Base-by-base conservation (phyloP, 2,113 vertebrate genomes). In the Sapajus apella region DNA sequence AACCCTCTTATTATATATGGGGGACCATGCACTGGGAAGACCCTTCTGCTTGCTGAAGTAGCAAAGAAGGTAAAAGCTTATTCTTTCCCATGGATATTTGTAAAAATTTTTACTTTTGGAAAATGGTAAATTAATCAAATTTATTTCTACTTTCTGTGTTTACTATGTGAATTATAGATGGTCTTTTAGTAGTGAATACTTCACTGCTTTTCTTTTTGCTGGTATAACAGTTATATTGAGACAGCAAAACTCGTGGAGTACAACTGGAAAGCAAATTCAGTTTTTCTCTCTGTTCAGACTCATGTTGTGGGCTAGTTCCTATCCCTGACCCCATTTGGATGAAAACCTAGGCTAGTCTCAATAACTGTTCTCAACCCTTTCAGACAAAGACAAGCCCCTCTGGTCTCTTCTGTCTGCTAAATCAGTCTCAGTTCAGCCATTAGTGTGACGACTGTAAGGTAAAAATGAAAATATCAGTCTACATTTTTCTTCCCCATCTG, bases 21-120 rank as follows among this genome's bases (percentile, higher is more conserved):
- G n/a, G 99, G 99, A 83, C 99, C 99, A 0, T 99, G 99, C 98
- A 99, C 99, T 1, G 99, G 99, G 91, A 99, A 99, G 99, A 99
- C 99, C 0, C 99, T 99, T 95, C 98, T 99, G 97, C 98, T 99
- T 70, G 99, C 99, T 0, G 99, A 99, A 99, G 99, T 99, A 43
- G 99, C 99, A 9, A 99, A 99, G 98, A 99, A 99, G 99, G 99
- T 99, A 99, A 98, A 73, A 88, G 68, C 23, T 64, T 87, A 37
- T 55, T 70, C 37, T 87, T 83, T 80, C 75, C 45, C 27, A 0
- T 56, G 35, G 37, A 12, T 91, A 5, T 93, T 93, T 52, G 6
- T 91, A 58, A 64, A 77, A 72, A 27, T 13, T 27, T 10, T 18
- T 83, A 56, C 21, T 45, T 14, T 56, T 61, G 66, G 56, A 35